Percentiles rank a stretch among this genome's conserved stretches.
Conservation (phyloP, 2,888 invertebrate species). For the Drosophila bunnanda region DNA sequence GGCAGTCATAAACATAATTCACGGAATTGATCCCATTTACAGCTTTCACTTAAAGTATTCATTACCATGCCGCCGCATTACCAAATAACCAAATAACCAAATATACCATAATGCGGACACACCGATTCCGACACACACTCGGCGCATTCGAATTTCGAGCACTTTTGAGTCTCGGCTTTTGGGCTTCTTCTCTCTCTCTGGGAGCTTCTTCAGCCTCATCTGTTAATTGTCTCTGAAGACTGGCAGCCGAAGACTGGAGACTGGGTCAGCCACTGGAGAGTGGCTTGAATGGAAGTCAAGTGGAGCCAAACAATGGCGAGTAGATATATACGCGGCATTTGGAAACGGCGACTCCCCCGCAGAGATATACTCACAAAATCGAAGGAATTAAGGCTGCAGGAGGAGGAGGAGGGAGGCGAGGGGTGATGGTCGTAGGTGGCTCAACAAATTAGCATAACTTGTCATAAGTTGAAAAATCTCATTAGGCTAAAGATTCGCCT, state of each 20-base stretch:
- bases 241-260: constrained; percentile 16
- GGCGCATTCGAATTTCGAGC: constrained; percentile 22
- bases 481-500: constrained; percentile 66
- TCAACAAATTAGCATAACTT: constrained; percentile 76
- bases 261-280: constrained; percentile 44
- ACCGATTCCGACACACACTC: constrained; percentile 30
- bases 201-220: constrained; percentile 43
- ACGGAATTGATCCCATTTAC: constrained; percentile 27
- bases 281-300: constrained; percentile 46
- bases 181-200: constrained; percentile 5
- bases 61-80: constrained; percentile 36
- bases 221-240: constrained; percentile 36
- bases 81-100: constrained; percentile 29
- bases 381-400: neutral
- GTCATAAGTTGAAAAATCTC: constrained; percentile 80
- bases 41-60: constrained; percentile 44
- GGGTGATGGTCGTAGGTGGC: constrained; percentile 23
- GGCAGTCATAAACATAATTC: constrained; percentile 13
- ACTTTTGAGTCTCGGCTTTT: neutral
- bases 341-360: constrained; percentile 45
- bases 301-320: constrained; percentile 40
- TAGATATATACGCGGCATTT: constrained; percentile 17
- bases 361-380: constrained; percentile 20
- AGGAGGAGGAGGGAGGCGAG: neutral
- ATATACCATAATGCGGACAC: constrained; percentile 12